Evolutionary conservation across 2,888 invertebrate genomes (phyloP), one percentile per base, ranked within the genome.

Genomic region (Noctua janthina): DNA sequence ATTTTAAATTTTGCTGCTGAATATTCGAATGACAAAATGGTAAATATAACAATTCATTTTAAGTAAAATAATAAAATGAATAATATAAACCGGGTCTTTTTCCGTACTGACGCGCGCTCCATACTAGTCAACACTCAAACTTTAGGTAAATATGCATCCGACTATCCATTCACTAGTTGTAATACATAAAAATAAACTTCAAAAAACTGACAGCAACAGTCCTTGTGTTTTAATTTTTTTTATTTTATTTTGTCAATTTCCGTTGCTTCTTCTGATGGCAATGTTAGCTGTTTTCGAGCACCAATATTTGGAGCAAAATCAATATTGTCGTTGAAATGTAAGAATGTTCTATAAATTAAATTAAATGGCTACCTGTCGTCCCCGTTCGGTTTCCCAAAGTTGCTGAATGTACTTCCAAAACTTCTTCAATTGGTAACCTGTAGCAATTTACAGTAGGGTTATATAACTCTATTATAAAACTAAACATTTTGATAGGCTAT

Each of bases 301-400:
- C 5, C 29, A 62, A 62, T 6, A n/a, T n/a, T 59, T 59, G n/a
- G 29, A 62, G 62, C 62, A 62, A 62, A 59, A 29, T 62, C 29
- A 62, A 15, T 29, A 20, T 35, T 64, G 20, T 64, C 35, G 35
- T 35, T 10, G 10, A 64, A 35, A 64, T 64, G 8, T 64, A 17
- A 62, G 62, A 62, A 35, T 39, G 20, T 10, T 20, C 35, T 1
- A 66, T 10, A 66, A 66, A 69, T 29, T 51, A 39, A 49, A 39
- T 4, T 13, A 23, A 13, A 29, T 56, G 29, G 3, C 0, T 88
- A 97, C 97, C 95, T 97, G 97, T 74, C 96, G 92, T 4, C 97
- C 97, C n/a, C 95, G 94, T 84, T 97, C 97, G 10, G 95, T 94
- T 1, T 94, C 92, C 97, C 97, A 97, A 76, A 97, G 94, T 84